Percentiles rank a stretch among this genome's conserved stretches.
These are phyloP conservation scores for Indri indri DNA, from an alignment of 2,113 vertebrate species.

Conservation along the genomic window DNA sequence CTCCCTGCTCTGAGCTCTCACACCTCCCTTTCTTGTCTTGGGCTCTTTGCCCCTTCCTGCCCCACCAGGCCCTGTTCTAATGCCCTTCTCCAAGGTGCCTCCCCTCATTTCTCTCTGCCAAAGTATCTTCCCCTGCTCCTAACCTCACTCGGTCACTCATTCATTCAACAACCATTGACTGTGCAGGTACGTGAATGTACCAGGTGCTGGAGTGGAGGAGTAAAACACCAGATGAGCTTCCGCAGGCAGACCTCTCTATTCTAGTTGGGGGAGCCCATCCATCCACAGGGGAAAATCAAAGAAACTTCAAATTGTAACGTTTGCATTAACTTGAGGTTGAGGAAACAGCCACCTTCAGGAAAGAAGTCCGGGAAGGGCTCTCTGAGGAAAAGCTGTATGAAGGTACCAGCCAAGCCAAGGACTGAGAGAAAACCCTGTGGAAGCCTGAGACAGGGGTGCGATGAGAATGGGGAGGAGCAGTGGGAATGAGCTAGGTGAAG, in stretches of 20 bases:
- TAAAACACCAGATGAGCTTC: neutral
- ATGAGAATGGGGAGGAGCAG: neutral
- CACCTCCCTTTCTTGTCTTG: neutral
- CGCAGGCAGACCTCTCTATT: neutral
- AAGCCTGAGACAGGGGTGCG: neutral
- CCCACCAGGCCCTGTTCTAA: neutral
- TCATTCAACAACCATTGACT: neutral
- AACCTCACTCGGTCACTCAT: neutral
- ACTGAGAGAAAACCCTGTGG: neutral
- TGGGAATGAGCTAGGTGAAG: neutral
- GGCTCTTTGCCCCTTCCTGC: neutral
- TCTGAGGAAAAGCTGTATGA: constrained; percentile 7
- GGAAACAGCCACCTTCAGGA: neutral
- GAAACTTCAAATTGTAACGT: neutral
- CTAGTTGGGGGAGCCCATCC: neutral
- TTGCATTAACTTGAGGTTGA: neutral
- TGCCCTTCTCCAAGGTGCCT: neutral
- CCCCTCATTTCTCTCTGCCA: neutral
- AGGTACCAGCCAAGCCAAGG: neutral
- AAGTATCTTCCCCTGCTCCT: neutral
- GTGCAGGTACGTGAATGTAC: neutral
- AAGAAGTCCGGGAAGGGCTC: neutral
- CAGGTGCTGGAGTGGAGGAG: neutral
- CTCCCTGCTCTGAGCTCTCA: neutral
- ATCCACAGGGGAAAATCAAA: neutral